Evolutionary conservation across 2,888 invertebrate genomes (phyloP).

Genomic region (Ptychoptera albimana): DNA sequence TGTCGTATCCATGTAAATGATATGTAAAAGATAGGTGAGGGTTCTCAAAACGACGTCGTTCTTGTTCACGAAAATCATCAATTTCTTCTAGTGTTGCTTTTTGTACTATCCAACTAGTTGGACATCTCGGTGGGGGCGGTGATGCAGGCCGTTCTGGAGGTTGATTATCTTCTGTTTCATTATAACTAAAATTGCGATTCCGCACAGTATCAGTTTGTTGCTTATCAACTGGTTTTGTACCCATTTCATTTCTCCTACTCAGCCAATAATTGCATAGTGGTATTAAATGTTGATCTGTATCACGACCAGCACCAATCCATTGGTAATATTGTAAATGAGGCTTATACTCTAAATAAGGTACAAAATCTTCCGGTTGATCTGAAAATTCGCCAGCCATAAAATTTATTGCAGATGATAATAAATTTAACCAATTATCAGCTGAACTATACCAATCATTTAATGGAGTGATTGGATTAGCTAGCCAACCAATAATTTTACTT

Average conservation of each 20-base stretch:
- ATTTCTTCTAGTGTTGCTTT: constrained; percentile 65
- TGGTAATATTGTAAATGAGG: constrained; percentile 41
- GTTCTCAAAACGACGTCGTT: constrained; percentile 66
- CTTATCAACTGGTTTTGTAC: constrained; percentile 18
- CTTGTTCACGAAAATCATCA: constrained; percentile 60
- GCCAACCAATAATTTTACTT: constrained; percentile 54
- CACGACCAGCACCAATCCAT: constrained; percentile 90
- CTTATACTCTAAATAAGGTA: constrained; percentile 77
- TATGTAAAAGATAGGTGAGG: constrained; percentile 89
- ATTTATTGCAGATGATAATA: constrained; percentile 61
- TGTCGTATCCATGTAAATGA: constrained; percentile 69
- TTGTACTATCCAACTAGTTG: constrained; percentile 70
- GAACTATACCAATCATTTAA: constrained; percentile 64
- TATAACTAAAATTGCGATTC: constrained; percentile 18
- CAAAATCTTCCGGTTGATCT: constrained; percentile 72
- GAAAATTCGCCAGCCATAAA: constrained; percentile 71
- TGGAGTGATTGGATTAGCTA: constrained; percentile 65
- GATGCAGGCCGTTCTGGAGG: constrained; percentile 28
- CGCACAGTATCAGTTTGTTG: constrained; percentile 14
- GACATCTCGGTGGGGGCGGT: constrained; percentile 44
- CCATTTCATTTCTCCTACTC: constrained; percentile 37
- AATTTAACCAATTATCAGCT: constrained; percentile 55
- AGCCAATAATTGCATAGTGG: constrained; percentile 70
- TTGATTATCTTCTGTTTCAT: constrained; percentile 6
- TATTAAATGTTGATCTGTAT: constrained; percentile 62